Base-by-base conservation (phyloP, 64 coral and sea anemone genomes). In the Stichodactyla mertensii region DNA sequence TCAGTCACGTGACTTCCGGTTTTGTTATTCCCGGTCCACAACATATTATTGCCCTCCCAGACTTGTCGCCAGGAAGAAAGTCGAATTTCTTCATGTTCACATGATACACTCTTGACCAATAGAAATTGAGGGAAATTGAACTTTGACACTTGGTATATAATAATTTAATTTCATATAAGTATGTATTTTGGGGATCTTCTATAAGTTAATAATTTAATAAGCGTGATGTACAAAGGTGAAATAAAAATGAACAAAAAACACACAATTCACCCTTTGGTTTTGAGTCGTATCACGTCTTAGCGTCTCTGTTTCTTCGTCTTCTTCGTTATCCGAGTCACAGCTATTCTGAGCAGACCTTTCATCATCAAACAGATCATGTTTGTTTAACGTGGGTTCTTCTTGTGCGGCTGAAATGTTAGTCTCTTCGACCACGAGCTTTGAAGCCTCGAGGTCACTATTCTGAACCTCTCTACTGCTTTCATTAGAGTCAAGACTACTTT, bases 221-320 rank as follows among this genome's bases (percentile, higher is more conserved):
- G 57, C 5, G 19, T 16, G 4, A 66, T 66, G 62, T 66, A 22
- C 62, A 66, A 66, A 8, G 62, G 22, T 66, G 22, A 62, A 15
- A 5, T 62, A n/a, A 1, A 59, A 45, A 45, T 2, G 36, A 58
- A 58, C 56, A 58, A 58, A 74, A 13, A 9, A 24, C 24, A 13
- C n/a, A n/a, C 6, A 86, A 93, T 20, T 55, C 57, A 58, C 87
- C 55, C 57, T 71, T 86, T 60, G 81, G 77, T 19, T 66, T 85
- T 52, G 85, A 53, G 5, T 81, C 1, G 78, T 8, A 81, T 45
- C 15, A 7, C 19, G 78, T 18, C 13, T 36, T 51, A 7, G 27
- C 0, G 11, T 52, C 27, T 79, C 77, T 7, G 52, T 81, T 16
- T 71, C 77, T 13, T 91, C 71, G 18, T 64, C 77, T 64, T 84